A percentile compares a stretch with the other conserved stretches of the same genome.
phyloP scores from a whole-genome alignment of 2,797 vertebrate genomes.

The Sternarchorhynchus goeldii region DNA sequence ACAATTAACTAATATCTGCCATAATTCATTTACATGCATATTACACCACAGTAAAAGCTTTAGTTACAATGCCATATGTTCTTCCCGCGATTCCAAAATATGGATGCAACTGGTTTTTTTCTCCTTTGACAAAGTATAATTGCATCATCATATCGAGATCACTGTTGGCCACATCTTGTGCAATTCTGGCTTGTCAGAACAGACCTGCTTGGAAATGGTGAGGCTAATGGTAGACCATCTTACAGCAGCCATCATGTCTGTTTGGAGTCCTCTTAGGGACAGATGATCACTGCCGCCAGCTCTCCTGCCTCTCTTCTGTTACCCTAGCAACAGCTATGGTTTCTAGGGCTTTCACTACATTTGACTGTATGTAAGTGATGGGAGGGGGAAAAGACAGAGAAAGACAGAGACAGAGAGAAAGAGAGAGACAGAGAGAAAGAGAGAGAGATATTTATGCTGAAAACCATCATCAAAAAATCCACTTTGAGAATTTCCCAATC shows the following conservation, averaged over 20 bases:
- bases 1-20: background rate
- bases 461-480: slow-evolving; percentile 62
- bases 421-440: slow-evolving; percentile 1
- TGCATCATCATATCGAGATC: slow-evolving; percentile 5
- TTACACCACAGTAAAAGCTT: background rate
- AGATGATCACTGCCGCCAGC: slow-evolving; percentile 40
- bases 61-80: background rate
- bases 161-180: slow-evolving; percentile 12
- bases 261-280: slow-evolving; percentile 52
- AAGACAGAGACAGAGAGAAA: slow-evolving; percentile 11
- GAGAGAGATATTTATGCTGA: slow-evolving; percentile 52
- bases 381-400: slow-evolving; percentile 12
- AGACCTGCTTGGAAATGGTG: slow-evolving; percentile 16
- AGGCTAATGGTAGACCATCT: slow-evolving; percentile 35
- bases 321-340: slow-evolving; percentile 71
- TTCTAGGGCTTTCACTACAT: slow-evolving; percentile 61
- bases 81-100: background rate
- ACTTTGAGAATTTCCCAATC: slow-evolving; percentile 71
- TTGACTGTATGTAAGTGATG: slow-evolving; percentile 48
- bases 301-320: slow-evolving; percentile 65
- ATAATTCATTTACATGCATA: background rate
- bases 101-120: background rate
- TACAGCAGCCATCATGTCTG: slow-evolving; percentile 32
- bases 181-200: slow-evolving; percentile 12
- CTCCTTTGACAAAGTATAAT: slow-evolving; percentile 8